A percentile compares a stretch with the other conserved stretches of the same genome.
Conservation (phyloP, 2,888 invertebrate genomes). For the Cybosia mesomella region DNA sequence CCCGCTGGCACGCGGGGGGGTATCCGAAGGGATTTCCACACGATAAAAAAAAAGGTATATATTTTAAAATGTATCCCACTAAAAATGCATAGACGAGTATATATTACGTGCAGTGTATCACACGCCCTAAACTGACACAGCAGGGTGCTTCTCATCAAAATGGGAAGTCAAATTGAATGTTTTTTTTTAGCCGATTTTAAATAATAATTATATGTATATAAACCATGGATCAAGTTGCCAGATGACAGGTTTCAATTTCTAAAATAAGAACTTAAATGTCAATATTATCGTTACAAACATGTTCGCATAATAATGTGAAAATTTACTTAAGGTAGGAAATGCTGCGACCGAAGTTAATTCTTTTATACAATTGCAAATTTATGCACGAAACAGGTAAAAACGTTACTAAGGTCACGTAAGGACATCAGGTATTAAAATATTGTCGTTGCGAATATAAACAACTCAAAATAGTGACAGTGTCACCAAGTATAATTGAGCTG, state of each 20-base stretch:
- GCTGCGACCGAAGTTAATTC: background rate
- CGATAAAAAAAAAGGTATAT: too few relatives aligned
- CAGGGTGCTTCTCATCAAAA: too few relatives aligned
- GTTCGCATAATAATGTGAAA: background rate
- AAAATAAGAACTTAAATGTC: slow-evolving; percentile 2
- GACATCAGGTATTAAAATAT: background rate
- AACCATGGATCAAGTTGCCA: background rate
- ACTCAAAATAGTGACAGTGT: background rate
- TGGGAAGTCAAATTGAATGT: too few relatives aligned
- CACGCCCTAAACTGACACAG: too few relatives aligned
- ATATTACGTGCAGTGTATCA: too few relatives aligned
- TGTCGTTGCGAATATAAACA: background rate
- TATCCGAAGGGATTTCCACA: too few relatives aligned
- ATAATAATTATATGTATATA: too few relatives aligned
- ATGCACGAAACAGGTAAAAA: slow-evolving; percentile 10
- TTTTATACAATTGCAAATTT: background rate
- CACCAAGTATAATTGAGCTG: background rate
- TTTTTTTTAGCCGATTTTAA: too few relatives aligned
- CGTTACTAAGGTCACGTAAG: slow-evolving; percentile 3
- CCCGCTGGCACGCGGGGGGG: too few relatives aligned
- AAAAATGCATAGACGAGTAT: too few relatives aligned
- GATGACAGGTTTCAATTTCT: background rate
- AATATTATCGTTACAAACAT: background rate
- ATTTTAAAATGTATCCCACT: too few relatives aligned
- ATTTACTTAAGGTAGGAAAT: background rate